Evolutionary conservation across 2,888 invertebrate species (phyloP).

Genomic region (Capitulum mitella): DNA sequence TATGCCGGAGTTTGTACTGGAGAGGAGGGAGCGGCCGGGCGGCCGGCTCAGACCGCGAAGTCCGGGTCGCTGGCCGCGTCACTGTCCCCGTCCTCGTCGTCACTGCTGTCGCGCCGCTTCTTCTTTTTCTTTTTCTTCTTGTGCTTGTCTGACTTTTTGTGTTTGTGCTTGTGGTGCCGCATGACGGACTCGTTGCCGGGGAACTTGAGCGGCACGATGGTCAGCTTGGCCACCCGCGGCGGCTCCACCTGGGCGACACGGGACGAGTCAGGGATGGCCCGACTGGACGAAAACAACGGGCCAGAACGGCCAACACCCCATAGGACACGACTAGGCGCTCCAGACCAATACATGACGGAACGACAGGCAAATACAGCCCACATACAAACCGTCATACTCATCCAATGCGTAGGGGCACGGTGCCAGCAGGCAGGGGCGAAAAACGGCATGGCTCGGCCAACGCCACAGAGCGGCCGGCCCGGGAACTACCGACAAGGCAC

Average conservation of each 20-base stretch:
- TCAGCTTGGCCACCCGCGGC: constrained; percentile 50
- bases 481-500: no score
- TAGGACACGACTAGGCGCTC: no score
- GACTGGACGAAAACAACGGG: neutral
- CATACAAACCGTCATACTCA: neutral
- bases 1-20: constrained; percentile 2
- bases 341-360: neutral
- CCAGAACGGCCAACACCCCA: constrained; percentile 33
- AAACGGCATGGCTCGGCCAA: no score
- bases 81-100: constrained; percentile 50
- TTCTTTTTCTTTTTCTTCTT: constrained; percentile 52
- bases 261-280: neutral
- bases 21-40: neutral
- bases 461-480: no score
- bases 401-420: no score
- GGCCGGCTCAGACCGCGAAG: constrained; percentile 35
- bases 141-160: constrained; percentile 45
- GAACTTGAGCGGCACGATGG: constrained; percentile 42
- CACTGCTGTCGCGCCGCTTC: constrained; percentile 53
- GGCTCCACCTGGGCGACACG: constrained; percentile 33
- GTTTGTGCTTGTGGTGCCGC: constrained; percentile 39
- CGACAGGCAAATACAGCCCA: neutral
- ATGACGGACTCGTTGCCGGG: constrained; percentile 32
- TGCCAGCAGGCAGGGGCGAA: no score
- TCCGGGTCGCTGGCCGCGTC: constrained; percentile 48